Evolutionary conservation across 2,113 vertebrate species (phyloP).

Genomic region (Passer montanus): DNA sequence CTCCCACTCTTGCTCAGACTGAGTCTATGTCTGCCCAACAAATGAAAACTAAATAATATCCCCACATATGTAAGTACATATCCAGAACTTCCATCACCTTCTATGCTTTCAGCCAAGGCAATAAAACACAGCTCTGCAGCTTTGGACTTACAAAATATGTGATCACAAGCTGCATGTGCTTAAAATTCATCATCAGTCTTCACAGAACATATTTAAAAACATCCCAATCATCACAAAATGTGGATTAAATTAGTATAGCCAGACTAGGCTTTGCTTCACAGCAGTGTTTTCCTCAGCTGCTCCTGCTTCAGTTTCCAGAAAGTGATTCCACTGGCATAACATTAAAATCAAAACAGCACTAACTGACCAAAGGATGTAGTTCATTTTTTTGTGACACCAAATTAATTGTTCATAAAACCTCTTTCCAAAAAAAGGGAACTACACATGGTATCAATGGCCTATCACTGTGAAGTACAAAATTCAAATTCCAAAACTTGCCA

Average conservation of each 20-base stretch:
- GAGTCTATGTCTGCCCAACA: neutral
- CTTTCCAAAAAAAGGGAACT: neutral
- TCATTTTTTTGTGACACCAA: neutral
- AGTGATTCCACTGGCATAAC: neutral
- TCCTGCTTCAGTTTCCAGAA: slow-evolving; percentile 15
- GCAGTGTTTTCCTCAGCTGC: slow-evolving; percentile 5
- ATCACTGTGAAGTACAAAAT: neutral
- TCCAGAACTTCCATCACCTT: neutral
- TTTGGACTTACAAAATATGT: slow-evolving; percentile 8
- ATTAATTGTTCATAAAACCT: neutral
- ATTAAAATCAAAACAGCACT: slow-evolving; percentile 3
- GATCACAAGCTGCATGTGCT: neutral
- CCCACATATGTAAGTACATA: neutral
- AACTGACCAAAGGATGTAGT: neutral
- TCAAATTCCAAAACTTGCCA: neutral
- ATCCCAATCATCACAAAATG: neutral
- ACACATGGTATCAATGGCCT: neutral
- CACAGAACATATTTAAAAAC: slow-evolving; percentile 17
- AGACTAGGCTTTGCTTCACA: neutral
- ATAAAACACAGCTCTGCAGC: slow-evolving; percentile 10
- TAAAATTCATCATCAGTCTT: slow-evolving; percentile 32
- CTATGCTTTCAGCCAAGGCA: neutral
- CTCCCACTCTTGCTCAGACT: neutral
- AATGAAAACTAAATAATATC: neutral
- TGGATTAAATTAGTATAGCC: slow-evolving; percentile 31